Percentiles rank a stretch among this genome's conserved stretches.
Evolutionary conservation across 2,113 vertebrate genomes (phyloP).

Genomic region (Sisor rabdophorus): DNA sequence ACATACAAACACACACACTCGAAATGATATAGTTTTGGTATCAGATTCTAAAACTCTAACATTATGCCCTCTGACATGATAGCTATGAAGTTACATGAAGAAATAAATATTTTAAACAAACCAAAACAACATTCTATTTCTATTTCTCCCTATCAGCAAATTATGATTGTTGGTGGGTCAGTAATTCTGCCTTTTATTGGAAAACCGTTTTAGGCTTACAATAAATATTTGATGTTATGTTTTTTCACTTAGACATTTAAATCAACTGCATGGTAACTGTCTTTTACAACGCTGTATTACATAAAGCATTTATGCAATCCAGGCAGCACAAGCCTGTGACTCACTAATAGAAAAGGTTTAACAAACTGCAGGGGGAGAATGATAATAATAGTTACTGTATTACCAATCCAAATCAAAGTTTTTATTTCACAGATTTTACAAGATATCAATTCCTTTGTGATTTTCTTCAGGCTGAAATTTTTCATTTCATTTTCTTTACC

Average conservation of each 20-base stretch:
- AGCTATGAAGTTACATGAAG: too few relatives aligned
- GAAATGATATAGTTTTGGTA: conserved; percentile 53
- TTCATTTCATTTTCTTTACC: too few relatives aligned
- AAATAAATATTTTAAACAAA: too few relatives aligned
- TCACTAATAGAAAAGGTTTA: conserved; percentile 5
- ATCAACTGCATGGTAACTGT: conserved; percentile 65
- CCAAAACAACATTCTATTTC: conserved; percentile 18
- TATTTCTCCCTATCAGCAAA: conserved; percentile 16
- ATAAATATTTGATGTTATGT: conserved; percentile 71
- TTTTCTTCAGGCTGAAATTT: too few relatives aligned
- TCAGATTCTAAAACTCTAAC: conserved; percentile 42
- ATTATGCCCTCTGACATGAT: neutral
- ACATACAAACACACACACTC: conserved; percentile 46
- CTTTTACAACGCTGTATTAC: conserved; percentile 70
- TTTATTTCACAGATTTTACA: conserved; percentile 12
- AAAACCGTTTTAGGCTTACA: conserved; percentile 55
- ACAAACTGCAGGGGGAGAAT: too few relatives aligned
- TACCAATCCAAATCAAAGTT: neutral
- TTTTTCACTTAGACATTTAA: conserved; percentile 63
- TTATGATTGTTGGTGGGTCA: conserved; percentile 17
- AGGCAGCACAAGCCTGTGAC: conserved; percentile 64
- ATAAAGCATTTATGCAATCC: conserved; percentile 74
- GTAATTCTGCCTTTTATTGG: conserved; percentile 53
- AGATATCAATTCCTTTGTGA: too few relatives aligned
- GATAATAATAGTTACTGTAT: too few relatives aligned